A percentile compares a stretch with the other conserved stretches of the same genome.
Conservation (phyloP, 2,888 invertebrate species). For the Acrobasis suavella region DNA sequence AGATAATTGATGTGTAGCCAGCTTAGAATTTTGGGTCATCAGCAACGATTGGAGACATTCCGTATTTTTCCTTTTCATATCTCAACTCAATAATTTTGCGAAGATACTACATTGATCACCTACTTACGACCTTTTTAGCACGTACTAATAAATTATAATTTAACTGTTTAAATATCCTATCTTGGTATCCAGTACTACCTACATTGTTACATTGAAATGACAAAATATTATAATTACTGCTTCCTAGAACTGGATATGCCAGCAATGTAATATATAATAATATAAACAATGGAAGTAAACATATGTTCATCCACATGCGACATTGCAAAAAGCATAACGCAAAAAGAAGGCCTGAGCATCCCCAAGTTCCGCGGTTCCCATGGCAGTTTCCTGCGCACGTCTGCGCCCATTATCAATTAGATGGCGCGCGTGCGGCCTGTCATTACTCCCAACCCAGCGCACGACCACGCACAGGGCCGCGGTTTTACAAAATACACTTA, state of each 20-base stretch:
- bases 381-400: constrained; percentile 66
- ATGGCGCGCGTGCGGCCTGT: constrained; percentile 78
- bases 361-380: constrained; percentile 50
- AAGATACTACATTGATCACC: no score
- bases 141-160: no score
- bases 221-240: background rate
- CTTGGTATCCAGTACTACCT: background rate
- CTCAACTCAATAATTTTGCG: no score
- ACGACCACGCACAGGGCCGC: constrained; percentile 67
- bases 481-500: constrained; percentile 32
- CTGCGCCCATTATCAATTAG: constrained; percentile 78
- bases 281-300: constrained; percentile 3
- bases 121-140: no score
- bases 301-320: constrained; percentile 6
- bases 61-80: no score
- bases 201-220: background rate
- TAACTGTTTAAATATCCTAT: constrained; percentile 27
- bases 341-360: constrained; percentile 19
- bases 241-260: constrained; percentile 10
- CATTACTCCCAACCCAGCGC: constrained; percentile 66
- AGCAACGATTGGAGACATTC: no score
- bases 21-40: no score
- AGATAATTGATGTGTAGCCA: no score
- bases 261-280: constrained; percentile 11
- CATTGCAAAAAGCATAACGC: constrained; percentile 8